A percentile compares a stretch with the other conserved stretches of the same genome.
phyloP scores from a whole-genome alignment of 2,113 vertebrate genomes.

The Hypocryptadius cinnamomeus region DNA sequence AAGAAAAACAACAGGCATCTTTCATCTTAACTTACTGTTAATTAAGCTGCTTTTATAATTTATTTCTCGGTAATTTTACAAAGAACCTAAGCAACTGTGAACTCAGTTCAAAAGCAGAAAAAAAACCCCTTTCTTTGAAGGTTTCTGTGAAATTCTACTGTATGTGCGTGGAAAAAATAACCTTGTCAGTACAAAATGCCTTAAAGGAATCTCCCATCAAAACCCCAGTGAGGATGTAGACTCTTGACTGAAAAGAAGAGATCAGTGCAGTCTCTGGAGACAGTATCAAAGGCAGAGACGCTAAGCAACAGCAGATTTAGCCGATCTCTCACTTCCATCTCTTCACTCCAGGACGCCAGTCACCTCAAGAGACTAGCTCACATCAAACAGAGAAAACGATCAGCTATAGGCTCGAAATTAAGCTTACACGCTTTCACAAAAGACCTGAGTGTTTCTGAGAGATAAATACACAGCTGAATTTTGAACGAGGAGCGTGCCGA shows the following conservation, averaged over 20 bases:
- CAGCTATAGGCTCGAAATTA: slow-evolving; percentile 19
- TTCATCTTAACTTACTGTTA: not conserved
- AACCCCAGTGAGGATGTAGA: slow-evolving; percentile 53
- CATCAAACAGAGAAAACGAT: slow-evolving; percentile 57
- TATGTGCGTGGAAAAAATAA: slow-evolving; percentile 33
- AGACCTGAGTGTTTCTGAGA: slow-evolving; percentile 54
- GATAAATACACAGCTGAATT: slow-evolving; percentile 52
- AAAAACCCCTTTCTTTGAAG: slow-evolving; percentile 24
- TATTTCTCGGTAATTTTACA: slow-evolving; percentile 9
- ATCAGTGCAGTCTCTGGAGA: slow-evolving; percentile 63
- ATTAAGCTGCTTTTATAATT: not conserved
- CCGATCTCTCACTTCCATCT: slow-evolving; percentile 41
- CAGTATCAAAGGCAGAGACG: slow-evolving; percentile 60
- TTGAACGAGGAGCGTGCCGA: not conserved
- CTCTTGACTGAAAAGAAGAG: slow-evolving; percentile 58
- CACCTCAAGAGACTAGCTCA: slow-evolving; percentile 58
- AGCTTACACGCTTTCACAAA: slow-evolving; percentile 60
- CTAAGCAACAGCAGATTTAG: slow-evolving; percentile 56
- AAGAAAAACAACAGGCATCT: not conserved
- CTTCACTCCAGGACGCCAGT: slow-evolving; percentile 16
- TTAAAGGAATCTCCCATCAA: slow-evolving; percentile 65
- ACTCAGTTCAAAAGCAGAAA: not conserved
- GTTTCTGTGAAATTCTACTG: slow-evolving; percentile 45
- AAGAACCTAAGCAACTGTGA: slow-evolving; percentile 11
- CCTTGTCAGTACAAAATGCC: slow-evolving; percentile 68